phyloP scores from a whole-genome alignment of 2,888 invertebrate genomes.

The Agonopterix subpropinquella region DNA sequence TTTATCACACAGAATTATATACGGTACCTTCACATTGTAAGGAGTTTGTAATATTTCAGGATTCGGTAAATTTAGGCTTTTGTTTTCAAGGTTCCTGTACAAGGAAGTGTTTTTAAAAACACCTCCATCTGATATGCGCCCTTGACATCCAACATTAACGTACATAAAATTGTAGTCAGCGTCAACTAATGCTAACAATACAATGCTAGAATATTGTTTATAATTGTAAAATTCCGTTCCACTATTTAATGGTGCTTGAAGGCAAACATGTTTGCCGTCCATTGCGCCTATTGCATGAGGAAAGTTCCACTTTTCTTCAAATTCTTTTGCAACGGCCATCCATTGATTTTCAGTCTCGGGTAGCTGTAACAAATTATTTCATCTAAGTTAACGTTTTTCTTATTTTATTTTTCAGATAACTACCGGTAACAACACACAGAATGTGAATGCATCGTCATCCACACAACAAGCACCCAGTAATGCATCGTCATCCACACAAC shows the following conservation, averaged over 20 bases:
- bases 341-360: conserved; percentile 13
- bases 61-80: conserved; percentile 1
- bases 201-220: conserved; percentile 24
- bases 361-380: background rate
- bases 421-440: background rate
- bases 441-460: background rate
- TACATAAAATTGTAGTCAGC: conserved; percentile 33
- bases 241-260: conserved; percentile 24
- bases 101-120: conserved; percentile 7
- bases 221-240: conserved; percentile 27
- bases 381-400: background rate
- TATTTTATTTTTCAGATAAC: no score
- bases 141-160: conserved; percentile 15
- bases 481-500: no score
- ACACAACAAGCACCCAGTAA: no score
- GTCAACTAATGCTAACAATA: conserved; percentile 8
- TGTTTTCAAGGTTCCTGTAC: conserved; percentile 10
- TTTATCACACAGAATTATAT: conserved; percentile 4
- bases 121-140: conserved; percentile 10
- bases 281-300: conserved; percentile 30
- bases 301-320: conserved; percentile 26
- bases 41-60: background rate
- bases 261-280: conserved; percentile 29
- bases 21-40: background rate
- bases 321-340: conserved; percentile 12